Evolutionary conservation across 2,113 vertebrate genomes (phyloP).

Genomic region (Bos indicus): DNA sequence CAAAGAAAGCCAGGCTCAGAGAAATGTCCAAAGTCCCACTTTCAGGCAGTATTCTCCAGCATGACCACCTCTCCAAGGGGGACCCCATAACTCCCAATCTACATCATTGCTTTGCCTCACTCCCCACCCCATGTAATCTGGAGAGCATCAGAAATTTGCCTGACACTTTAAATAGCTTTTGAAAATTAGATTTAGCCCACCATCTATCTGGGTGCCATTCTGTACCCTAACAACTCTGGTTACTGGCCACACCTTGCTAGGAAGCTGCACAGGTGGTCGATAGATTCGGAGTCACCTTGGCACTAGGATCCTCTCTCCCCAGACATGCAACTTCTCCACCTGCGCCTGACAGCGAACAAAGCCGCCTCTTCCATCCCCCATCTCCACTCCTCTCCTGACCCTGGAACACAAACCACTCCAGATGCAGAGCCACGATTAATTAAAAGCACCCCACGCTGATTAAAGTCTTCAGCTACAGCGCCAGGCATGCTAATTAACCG

Average conservation of each 20-base stretch:
- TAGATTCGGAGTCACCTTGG: neutral
- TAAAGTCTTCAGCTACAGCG: slow-evolving; percentile 75
- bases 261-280: neutral
- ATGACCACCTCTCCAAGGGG: neutral
- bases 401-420: slow-evolving; percentile 64
- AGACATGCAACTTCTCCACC: neutral
- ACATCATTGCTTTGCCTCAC: neutral
- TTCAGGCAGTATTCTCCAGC: neutral
- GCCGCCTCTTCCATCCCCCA: neutral
- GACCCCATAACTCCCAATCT: neutral
- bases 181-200: neutral
- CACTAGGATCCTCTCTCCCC: neutral
- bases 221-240: neutral
- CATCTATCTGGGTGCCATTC: neutral
- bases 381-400: slow-evolving; percentile 54
- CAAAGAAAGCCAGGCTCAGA: neutral
- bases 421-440: slow-evolving; percentile 76
- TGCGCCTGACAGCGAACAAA: neutral
- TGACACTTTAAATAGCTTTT: neutral
- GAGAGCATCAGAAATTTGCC: neutral
- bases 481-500: slow-evolving; percentile 80
- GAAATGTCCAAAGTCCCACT: neutral
- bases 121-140: neutral
- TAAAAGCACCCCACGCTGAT: slow-evolving; percentile 77
- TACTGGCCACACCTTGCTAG: neutral